These are phyloP conservation scores for Drosophila serrata DNA, from an alignment of 1,140 invertebrate species.

Conservation along the genomic window DNA sequence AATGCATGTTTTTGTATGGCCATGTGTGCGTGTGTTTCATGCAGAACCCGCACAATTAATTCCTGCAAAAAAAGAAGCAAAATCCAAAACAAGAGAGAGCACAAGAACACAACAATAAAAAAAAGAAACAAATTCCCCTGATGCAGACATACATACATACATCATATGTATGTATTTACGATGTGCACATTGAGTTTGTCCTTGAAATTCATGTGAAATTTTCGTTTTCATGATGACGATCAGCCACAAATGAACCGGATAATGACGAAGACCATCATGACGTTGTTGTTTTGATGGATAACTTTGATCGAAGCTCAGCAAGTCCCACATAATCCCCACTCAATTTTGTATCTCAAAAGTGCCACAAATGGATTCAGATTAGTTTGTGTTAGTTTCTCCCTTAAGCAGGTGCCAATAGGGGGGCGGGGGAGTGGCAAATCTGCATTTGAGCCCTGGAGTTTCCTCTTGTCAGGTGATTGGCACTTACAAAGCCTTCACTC, in stretches of 20 bases:
- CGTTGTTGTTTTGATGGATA: slow-evolving; percentile 36
- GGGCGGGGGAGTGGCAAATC: slow-evolving; percentile 11
- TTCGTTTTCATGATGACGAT: slow-evolving; percentile 53
- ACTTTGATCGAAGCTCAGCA: slow-evolving; percentile 14
- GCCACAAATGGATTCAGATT: slow-evolving; percentile 46
- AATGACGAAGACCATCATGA: slow-evolving; percentile 19
- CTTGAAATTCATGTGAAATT: slow-evolving; percentile 83
- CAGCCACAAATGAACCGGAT: slow-evolving; percentile 16
- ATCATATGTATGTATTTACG: slow-evolving; percentile 10
- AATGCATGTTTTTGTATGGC: slow-evolving; percentile 41
- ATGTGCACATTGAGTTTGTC: slow-evolving; percentile 61
- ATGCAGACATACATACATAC: slow-evolving; percentile 15
- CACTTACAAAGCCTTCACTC: neutral
- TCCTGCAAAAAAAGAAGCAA: slow-evolving; percentile 47
- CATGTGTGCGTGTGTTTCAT: slow-evolving; percentile 36
- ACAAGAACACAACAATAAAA: slow-evolving; percentile 17
- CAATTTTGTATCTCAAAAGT: slow-evolving; percentile 30
- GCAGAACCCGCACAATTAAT: slow-evolving; percentile 80
- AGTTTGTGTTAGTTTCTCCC: slow-evolving; percentile 1
- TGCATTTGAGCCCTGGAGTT: slow-evolving; percentile 8
- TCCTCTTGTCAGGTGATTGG: slow-evolving; percentile 24
- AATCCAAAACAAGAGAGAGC: slow-evolving; percentile 19
- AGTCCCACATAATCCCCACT: neutral
- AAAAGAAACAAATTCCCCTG: slow-evolving; percentile 44
- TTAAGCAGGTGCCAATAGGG: neutral